Evolutionary conservation across 2,888 invertebrate species (phyloP).

Genomic region (Apotomis betuletana): DNA sequence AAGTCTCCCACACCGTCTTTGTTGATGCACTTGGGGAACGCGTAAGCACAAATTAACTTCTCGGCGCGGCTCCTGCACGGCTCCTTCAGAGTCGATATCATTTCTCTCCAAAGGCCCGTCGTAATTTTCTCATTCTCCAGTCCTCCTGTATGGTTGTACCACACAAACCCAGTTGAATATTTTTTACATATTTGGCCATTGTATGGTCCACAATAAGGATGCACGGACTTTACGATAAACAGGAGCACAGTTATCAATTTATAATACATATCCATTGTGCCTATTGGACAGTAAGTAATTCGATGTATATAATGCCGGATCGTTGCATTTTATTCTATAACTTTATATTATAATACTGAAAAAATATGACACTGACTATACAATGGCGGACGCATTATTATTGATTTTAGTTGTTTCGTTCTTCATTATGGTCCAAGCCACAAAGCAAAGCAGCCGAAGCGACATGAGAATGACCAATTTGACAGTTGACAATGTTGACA

Average conservation of each 20-base stretch:
- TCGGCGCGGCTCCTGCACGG: constrained; percentile 94
- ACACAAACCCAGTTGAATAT: constrained; percentile 87
- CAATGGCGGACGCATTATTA: constrained; percentile 79
- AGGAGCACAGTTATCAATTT: constrained; percentile 69
- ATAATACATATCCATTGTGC: constrained; percentile 68
- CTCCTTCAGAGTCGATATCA: constrained; percentile 90
- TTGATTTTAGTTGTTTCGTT: constrained; percentile 69
- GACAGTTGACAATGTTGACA: constrained; percentile 40
- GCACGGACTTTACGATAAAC: constrained; percentile 69
- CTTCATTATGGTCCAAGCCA: constrained; percentile 35
- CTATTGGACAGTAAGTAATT: constrained; percentile 61
- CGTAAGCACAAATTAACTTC: constrained; percentile 95
- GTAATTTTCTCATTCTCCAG: constrained; percentile 94
- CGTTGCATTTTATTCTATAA: constrained; percentile 68
- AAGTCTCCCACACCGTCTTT: constrained; percentile 85
- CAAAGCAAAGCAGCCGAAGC: constrained; percentile 28
- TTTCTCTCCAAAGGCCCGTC: constrained; percentile 92
- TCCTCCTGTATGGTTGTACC: constrained; percentile 90
- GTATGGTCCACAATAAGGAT: constrained; percentile 93
- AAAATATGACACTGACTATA: constrained; percentile 62
- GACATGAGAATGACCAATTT: constrained; percentile 29
- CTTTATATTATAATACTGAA: constrained; percentile 41
- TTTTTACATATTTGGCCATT: constrained; percentile 92
- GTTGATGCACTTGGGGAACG: constrained; percentile 93
- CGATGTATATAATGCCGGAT: constrained; percentile 60